These are phyloP conservation scores for Hartigia nigra DNA, from an alignment of 2,888 invertebrate genomes.

Conservation along the genomic window DNA sequence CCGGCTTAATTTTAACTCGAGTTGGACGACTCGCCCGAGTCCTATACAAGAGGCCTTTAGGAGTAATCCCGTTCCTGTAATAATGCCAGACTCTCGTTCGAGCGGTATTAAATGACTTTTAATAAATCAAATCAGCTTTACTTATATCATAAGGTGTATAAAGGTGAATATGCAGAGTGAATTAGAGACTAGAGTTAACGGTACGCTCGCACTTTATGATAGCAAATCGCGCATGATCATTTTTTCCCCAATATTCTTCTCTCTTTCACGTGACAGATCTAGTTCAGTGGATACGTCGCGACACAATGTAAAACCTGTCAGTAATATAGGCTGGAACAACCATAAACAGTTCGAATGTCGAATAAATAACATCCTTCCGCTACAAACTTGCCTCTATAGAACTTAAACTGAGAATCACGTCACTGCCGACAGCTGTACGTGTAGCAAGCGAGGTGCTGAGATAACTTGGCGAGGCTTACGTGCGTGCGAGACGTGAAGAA, in stretches of 20 bases:
- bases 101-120: background rate
- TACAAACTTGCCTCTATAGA: background rate
- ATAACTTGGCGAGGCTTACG: no score
- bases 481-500: no score
- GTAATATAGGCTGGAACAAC: background rate
- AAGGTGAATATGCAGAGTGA: background rate
- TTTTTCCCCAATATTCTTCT: background rate
- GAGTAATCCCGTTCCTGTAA: background rate
- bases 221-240: background rate
- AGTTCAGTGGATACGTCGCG: background rate
- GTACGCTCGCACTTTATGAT: background rate
- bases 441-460: no score
- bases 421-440: no score
- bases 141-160: background rate
- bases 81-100: background rate
- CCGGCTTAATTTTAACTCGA: background rate
- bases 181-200: no score
- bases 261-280: no score
- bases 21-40: background rate
- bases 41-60: background rate
- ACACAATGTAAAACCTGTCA: background rate
- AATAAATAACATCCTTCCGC: background rate
- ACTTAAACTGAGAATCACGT: background rate
- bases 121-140: background rate
- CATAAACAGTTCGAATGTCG: background rate